Percentiles rank a stretch among this genome's conserved stretches.
phyloP scores from a whole-genome alignment of 2,797 vertebrate genomes.

The Merluccius polli region DNA sequence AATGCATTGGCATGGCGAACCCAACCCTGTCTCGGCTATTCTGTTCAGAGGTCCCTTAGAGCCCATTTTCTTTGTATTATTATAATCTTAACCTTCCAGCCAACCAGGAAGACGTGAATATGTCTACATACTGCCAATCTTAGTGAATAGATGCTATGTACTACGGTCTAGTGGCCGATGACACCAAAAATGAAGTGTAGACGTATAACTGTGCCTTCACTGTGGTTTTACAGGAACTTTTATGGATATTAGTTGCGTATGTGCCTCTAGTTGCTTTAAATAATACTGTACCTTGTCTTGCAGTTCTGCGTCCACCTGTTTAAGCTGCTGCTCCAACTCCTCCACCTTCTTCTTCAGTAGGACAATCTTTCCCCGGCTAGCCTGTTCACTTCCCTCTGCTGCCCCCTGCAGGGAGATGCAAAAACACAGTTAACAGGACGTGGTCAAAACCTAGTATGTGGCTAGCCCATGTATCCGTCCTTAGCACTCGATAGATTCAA shows the following conservation, averaged over 20 bases:
- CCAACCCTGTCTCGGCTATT: background rate
- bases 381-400: conserved; percentile 75
- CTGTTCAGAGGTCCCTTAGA: background rate
- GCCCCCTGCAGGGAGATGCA: conserved; percentile 50
- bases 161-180: background rate
- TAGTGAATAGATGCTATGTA: background rate
- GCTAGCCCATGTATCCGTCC: too few relatives aligned
- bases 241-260: background rate
- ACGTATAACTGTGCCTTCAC: background rate
- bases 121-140: background rate
- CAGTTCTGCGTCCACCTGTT: conserved; percentile 73
- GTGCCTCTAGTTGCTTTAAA: background rate
- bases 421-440: background rate
- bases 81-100: background rate
- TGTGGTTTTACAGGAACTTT: background rate
- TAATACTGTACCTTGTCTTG: conserved; percentile 68
- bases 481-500: too few relatives aligned
- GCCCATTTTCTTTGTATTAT: background rate
- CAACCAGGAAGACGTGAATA: background rate
- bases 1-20: too few relatives aligned
- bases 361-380: conserved; percentile 85
- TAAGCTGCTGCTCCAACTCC: conserved; percentile 81
- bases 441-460: too few relatives aligned
- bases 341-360: conserved; percentile 84
- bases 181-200: background rate